Evolutionary conservation across 2,113 vertebrate genomes (phyloP).

Genomic region (Cercocebus atys): DNA sequence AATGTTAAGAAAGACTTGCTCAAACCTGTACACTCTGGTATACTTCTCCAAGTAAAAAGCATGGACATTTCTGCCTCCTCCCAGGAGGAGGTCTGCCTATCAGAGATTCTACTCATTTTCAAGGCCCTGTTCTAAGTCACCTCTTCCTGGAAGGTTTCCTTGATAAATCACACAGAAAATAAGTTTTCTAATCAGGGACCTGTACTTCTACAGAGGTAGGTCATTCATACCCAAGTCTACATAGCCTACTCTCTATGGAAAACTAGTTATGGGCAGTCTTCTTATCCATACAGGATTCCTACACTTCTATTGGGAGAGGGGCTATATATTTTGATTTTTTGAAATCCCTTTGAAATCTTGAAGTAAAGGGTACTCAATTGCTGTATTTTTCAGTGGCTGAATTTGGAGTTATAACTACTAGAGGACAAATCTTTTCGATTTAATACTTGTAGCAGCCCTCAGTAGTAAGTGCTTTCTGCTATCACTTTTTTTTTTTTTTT

Average conservation of each 20-base stretch:
- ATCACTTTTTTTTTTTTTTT: neutral
- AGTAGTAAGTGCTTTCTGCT: neutral
- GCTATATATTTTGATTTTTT: slow-evolving; percentile 2
- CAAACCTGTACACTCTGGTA: neutral
- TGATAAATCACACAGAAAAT: neutral
- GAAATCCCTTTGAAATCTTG: neutral
- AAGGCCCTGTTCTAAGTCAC: neutral
- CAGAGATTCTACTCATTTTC: neutral
- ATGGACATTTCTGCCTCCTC: neutral
- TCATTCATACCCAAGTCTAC: neutral
- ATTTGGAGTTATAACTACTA: neutral
- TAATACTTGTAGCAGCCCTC: neutral
- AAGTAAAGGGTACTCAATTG: neutral
- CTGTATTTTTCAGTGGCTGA: neutral
- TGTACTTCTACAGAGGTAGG: neutral
- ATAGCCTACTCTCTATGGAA: neutral
- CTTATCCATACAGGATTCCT: neutral
- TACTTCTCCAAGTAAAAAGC: neutral
- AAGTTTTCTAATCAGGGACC: neutral
- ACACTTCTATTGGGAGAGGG: neutral
- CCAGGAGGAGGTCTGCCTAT: neutral
- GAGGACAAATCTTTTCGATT: neutral
- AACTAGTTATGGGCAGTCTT: neutral
- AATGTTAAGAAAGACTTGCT: neutral
- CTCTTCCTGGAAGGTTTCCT: slow-evolving; percentile 37